phyloP scores from a whole-genome alignment of 2,113 vertebrate species.

The Albula goreensis region DNA sequence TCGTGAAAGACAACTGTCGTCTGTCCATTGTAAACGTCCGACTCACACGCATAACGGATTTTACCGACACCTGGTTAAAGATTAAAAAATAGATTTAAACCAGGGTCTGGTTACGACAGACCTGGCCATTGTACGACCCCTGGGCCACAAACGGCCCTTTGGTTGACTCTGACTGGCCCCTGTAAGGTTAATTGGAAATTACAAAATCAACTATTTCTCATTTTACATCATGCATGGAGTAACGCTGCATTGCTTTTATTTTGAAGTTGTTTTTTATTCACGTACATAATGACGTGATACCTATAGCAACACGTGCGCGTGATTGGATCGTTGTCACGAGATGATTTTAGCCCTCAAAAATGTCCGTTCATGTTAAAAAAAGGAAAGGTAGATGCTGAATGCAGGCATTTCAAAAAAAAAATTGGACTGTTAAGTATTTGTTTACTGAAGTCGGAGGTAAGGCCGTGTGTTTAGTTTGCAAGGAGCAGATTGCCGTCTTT shows the following conservation, averaged over 20 bases:
- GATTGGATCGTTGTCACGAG: background rate
- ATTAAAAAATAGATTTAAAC: too few relatives aligned
- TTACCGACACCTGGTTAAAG: too few relatives aligned
- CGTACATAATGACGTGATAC: background rate
- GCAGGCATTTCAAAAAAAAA: background rate
- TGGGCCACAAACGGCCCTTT: background rate
- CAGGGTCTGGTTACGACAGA: background rate
- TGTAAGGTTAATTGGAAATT: background rate
- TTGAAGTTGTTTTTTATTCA: background rate
- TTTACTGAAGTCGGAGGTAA: conserved; percentile 23
- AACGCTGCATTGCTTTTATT: conserved; percentile 17
- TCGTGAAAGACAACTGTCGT: too few relatives aligned
- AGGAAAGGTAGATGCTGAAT: background rate
- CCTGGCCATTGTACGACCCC: background rate
- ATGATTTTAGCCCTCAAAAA: background rate
- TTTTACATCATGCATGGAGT: background rate
- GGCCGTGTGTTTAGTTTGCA: conserved; percentile 8
- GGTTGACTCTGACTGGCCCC: background rate
- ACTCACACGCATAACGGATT: too few relatives aligned
- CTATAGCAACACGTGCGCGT: background rate
- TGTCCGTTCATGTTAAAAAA: conserved; percentile 3
- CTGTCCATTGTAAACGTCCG: too few relatives aligned
- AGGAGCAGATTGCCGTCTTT: background rate
- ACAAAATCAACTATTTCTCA: background rate
- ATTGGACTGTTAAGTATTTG: conserved; percentile 22